A percentile compares a stretch with the other conserved stretches of the same genome.
phyloP scores from a whole-genome alignment of 2,113 vertebrate species.

The Clarias batrachus region DNA sequence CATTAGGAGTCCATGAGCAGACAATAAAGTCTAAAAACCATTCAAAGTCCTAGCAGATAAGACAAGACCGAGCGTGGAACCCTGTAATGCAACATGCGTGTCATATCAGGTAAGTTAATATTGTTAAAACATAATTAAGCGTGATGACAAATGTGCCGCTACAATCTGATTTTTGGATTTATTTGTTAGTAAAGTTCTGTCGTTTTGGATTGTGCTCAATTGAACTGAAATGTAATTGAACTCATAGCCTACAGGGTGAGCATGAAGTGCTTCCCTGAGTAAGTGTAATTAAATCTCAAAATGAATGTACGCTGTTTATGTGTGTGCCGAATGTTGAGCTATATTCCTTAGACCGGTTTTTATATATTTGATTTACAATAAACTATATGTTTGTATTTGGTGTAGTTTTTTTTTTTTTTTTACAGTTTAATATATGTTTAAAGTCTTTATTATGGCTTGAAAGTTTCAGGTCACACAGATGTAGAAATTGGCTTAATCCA shows the following conservation, averaged over 20 bases:
- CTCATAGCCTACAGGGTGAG: too few relatives aligned
- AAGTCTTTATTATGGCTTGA: background rate
- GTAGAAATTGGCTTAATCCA: background rate
- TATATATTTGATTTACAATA: too few relatives aligned
- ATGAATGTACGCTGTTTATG: too few relatives aligned
- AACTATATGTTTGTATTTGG: too few relatives aligned
- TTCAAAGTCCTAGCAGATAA: conserved; percentile 50
- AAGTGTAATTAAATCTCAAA: too few relatives aligned
- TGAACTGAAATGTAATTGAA: background rate
- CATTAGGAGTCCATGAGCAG: background rate
- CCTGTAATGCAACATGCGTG: conserved; percentile 15
- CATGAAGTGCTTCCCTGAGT: too few relatives aligned
- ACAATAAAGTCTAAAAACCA: conserved; percentile 6
- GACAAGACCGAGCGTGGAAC: background rate
- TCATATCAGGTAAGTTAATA: background rate
- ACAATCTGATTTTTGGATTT: background rate
- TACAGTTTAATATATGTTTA: too few relatives aligned
- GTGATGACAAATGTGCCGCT: background rate
- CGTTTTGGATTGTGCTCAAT: background rate
- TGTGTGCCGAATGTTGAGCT: too few relatives aligned
- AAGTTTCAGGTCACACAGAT: background rate
- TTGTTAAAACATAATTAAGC: background rate
- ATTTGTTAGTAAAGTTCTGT: background rate
- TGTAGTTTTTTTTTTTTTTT: too few relatives aligned
- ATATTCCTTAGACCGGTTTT: too few relatives aligned